Evolutionary conservation across 2,888 invertebrate genomes (phyloP).

Genomic region (Melikaiella ostensackeni): DNA sequence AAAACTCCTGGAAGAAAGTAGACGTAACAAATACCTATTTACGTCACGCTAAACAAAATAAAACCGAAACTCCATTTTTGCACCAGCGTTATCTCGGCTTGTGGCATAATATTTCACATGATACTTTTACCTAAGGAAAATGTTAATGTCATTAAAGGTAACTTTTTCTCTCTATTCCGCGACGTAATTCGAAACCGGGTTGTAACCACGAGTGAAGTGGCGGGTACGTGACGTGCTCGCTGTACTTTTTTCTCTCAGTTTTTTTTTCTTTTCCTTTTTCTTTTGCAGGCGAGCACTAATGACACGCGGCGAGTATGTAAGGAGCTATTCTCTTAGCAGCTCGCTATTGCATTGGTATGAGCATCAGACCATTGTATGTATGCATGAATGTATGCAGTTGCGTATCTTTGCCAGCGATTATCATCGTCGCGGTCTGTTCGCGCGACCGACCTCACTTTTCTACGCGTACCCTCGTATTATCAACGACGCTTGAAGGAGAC

Average conservation of each 20-base stretch:
- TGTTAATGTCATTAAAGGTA: no score
- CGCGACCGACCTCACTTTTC: constrained; percentile 42
- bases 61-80: no score
- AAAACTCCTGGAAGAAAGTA: no score
- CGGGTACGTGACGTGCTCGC: not conserved
- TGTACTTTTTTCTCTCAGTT: not conserved
- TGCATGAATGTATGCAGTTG: not conserved
- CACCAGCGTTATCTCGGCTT: no score
- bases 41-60: no score
- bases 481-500: constrained; percentile 46
- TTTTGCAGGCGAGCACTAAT: not conserved
- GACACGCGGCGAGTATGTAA: constrained; percentile 4
- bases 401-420: constrained; percentile 17
- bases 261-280: not conserved
- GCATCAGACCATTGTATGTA: no score
- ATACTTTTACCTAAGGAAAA: no score
- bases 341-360: not conserved
- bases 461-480: constrained; percentile 48
- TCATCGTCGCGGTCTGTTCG: constrained; percentile 45
- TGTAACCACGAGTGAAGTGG: not conserved
- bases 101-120: no score
- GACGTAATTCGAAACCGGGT: not conserved
- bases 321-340: not conserved
- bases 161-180: not conserved
- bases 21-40: no score